A percentile compares a stretch with the other conserved stretches of the same genome.
These are phyloP conservation scores for Drosophila teissieri DNA, from an alignment of 1,140 invertebrate species.

Conservation along the genomic window DNA sequence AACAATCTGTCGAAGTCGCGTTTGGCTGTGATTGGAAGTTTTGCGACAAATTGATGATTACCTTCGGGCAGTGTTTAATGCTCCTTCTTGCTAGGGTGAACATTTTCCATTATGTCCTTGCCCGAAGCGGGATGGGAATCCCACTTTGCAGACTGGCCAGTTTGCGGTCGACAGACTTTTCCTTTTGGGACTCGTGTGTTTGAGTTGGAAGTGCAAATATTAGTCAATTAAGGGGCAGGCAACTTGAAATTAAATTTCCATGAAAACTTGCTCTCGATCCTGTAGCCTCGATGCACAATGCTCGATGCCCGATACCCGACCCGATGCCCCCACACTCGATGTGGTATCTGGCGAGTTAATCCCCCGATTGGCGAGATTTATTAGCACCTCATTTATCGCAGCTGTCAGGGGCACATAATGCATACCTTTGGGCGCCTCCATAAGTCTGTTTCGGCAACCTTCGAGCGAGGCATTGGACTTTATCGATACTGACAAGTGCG, in stretches of 20 bases:
- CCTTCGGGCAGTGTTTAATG: neutral
- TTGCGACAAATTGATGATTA: conserved; percentile 46
- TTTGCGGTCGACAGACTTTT: conserved; percentile 19
- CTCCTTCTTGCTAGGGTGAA: conserved; percentile 1
- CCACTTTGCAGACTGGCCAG: neutral
- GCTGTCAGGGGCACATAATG: conserved; percentile 36
- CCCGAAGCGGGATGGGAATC: neutral
- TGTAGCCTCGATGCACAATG: neutral
- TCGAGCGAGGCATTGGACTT: conserved; percentile 24
- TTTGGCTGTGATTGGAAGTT: conserved; percentile 32
- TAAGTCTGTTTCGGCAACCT: conserved; percentile 21
- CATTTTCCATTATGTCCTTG: conserved; percentile 26
- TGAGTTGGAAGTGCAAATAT: conserved; percentile 39
- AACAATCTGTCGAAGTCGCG: conserved; percentile 9
- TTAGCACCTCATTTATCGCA: conserved; percentile 65
- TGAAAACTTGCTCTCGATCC: conserved; percentile 6
- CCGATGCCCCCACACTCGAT: neutral
- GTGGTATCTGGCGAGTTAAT: neutral
- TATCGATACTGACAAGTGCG: conserved; percentile 68
- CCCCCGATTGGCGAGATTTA: conserved; percentile 58
- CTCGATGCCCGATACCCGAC: neutral
- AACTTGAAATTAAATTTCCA: conserved; percentile 50
- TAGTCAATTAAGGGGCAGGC: conserved; percentile 34
- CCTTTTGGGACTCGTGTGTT: conserved; percentile 15
- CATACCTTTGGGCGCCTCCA: conserved; percentile 59